A percentile compares a stretch with the other conserved stretches of the same genome.
Conservation (phyloP, 1,140 invertebrate genomes). For the Dufourea novaeangliae region DNA sequence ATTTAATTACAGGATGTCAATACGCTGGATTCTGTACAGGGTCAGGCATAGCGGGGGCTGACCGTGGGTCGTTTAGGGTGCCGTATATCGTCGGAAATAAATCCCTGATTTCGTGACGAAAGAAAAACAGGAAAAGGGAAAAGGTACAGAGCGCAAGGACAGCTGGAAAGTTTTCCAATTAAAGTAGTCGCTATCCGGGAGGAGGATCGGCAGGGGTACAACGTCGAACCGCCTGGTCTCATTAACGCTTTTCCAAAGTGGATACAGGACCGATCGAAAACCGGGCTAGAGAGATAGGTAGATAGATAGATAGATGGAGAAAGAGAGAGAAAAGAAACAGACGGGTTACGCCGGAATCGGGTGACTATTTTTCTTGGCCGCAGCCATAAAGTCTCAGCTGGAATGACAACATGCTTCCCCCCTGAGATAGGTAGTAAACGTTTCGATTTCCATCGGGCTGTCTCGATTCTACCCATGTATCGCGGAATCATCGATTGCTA, state of each 20-base stretch:
- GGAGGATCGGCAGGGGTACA: conserved; percentile 49
- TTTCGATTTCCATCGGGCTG: conserved; percentile 57
- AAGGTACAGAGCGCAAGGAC: conserved; percentile 34
- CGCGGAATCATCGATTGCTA: conserved; percentile 45
- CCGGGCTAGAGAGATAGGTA: background rate
- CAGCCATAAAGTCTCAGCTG: conserved; percentile 52
- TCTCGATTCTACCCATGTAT: conserved; percentile 42
- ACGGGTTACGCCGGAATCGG: background rate
- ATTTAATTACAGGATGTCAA: conserved; percentile 6
- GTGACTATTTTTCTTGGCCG: conserved; percentile 61
- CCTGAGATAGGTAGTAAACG: conserved; percentile 50
- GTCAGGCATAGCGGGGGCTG: background rate
- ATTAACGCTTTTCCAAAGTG: conserved; percentile 66
- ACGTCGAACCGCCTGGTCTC: conserved; percentile 61
- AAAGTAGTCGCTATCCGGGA: conserved; percentile 61
- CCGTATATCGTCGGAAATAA: conserved; percentile 48
- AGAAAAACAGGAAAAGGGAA: conserved; percentile 24
- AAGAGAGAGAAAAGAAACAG: background rate
- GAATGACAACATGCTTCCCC: conserved; percentile 52
- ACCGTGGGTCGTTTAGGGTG: conserved; percentile 3
- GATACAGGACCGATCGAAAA: conserved; percentile 53
- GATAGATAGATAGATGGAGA: background rate
- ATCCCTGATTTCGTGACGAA: conserved; percentile 51
- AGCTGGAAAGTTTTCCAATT: conserved; percentile 67
- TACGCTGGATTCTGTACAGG: background rate